These are phyloP conservation scores for Microtus obscurus DNA, from an alignment of 2,797 vertebrate species.

Conservation along the genomic window DNA sequence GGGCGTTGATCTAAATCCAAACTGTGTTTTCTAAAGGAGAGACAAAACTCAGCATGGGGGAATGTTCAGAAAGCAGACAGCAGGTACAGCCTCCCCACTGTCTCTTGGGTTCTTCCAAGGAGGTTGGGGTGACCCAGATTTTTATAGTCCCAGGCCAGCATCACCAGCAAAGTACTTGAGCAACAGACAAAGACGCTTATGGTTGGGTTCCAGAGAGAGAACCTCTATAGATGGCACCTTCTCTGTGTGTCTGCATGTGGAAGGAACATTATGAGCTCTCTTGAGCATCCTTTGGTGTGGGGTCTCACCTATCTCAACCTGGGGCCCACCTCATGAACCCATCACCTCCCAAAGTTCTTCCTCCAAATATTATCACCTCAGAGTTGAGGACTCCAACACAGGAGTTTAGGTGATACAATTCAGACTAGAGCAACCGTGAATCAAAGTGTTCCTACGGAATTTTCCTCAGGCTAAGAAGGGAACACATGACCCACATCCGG, in stretches of 20 bases:
- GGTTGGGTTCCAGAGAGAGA: background rate
- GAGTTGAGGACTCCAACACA: background rate
- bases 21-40: background rate
- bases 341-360: background rate
- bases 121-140: background rate
- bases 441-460: background rate
- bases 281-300: no score
- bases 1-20: background rate
- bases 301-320: background rate
- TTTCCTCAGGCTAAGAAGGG: background rate
- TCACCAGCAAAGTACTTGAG: background rate
- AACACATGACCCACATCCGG: accelerated
- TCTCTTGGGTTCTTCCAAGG: no score
- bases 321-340: background rate
- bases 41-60: background rate
- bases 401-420: background rate
- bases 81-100: background rate
- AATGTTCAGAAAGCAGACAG: background rate
- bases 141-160: background rate
- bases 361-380: no score
- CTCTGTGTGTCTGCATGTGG: background rate
- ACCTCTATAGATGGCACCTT: background rate
- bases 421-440: background rate
- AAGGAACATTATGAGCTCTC: background rate
- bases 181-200: background rate